Base-by-base conservation (phyloP, 2,113 vertebrate genomes). In the Lonchura striata region DNA sequence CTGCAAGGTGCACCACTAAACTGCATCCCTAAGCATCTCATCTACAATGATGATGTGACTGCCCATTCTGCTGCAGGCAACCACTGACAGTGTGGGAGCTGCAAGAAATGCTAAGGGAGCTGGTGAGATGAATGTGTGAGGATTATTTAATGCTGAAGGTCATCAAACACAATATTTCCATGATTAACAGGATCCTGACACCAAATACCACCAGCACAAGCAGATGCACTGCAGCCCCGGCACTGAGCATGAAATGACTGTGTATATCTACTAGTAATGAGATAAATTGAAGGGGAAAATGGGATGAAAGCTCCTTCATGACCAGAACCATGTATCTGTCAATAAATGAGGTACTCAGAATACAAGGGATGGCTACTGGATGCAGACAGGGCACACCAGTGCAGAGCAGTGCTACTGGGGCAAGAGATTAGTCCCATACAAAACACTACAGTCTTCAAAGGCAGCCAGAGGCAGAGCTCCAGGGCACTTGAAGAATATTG, bases 321-420 rank as follows among this genome's bases (percentile, higher is more conserved):
- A 57, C 13, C 20, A 84, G 13, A 61, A 63, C 21, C 5, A 1
- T 17, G 39, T 57, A 69, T 56, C 41, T 83, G 46, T 25, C 77
- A 77, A 44, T 61, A 89, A 84, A 64, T 0, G 0, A 86, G 57
- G 49, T 2, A 8, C 52, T 66, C 65, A 47, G 50, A 86, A 15
- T 61, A 39, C 17, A 63, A 1, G 4, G 69, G 25, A 84, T 24
- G 15, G 64, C 70, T 4, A 14, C 64, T 7, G 16, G 49, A 39
- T 0, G 4, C 35, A 86, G 49, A 82, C 1, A 5, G 24, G 30
- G 28, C 15, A 47, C 0, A 4, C 5, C 0, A 10, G 41, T 19
- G 33, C 60, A 57, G 27, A 65, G 64, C 42, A 86, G 44, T 15
- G 59, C 50, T 77, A 13, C 39, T 44, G 64, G 39, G 17, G 16